A percentile compares a stretch with the other conserved stretches of the same genome.
Conservation (phyloP, 1,140 invertebrate species). For the Stegodyphus dumicola region DNA sequence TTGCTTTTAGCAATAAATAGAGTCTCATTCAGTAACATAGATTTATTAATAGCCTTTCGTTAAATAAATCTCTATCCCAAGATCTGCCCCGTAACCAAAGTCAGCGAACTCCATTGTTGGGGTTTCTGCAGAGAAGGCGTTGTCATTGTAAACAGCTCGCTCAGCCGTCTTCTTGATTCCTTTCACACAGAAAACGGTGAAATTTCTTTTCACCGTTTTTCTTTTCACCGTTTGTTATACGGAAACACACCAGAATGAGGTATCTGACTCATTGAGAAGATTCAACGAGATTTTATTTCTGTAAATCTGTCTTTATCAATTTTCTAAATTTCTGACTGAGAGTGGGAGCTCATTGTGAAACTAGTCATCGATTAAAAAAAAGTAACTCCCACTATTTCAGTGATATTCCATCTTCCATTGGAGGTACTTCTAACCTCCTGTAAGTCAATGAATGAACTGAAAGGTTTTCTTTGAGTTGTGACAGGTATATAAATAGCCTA, state of each 20-base stretch:
- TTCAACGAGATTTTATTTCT: conserved; percentile 34
- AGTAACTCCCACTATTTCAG: not conserved
- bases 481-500: too few relatives aligned
- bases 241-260: conserved; percentile 16
- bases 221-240: not conserved
- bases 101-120: conserved; percentile 14
- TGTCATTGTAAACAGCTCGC: conserved; percentile 41
- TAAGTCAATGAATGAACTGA: too few relatives aligned
- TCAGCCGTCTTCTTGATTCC: not conserved
- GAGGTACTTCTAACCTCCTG: too few relatives aligned
- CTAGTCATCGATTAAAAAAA: not conserved
- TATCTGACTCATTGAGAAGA: conserved; percentile 12
- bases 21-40: conserved; percentile 15
- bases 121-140: conserved; percentile 15
- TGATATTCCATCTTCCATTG: too few relatives aligned
- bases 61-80: conserved; percentile 54
- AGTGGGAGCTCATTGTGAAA: not conserved
- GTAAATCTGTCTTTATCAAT: conserved; percentile 36
- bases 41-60: conserved; percentile 38
- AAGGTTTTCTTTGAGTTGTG: too few relatives aligned
- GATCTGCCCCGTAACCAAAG: conserved; percentile 44
- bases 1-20: conserved; percentile 43
- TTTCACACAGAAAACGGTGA: not conserved
- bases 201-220: not conserved
- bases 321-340: not conserved